These are phyloP conservation scores for Cyprinodon variegatus DNA, from an alignment of 2,113 vertebrate genomes.

Conservation along the genomic window DNA sequence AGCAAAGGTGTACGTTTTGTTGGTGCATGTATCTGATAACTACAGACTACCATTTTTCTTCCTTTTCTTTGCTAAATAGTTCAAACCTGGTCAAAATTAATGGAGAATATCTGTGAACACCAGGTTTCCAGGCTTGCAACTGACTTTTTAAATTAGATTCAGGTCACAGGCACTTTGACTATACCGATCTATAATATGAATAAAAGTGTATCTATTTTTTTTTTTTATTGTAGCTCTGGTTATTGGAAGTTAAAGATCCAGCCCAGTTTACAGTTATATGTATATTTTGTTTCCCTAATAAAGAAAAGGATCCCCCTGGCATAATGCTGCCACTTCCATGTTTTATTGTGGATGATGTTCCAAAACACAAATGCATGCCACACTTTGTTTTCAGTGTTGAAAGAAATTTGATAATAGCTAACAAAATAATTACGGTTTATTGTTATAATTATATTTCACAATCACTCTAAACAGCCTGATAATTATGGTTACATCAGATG, in stretches of 20 bases:
- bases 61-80: background rate
- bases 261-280: too few relatives aligned
- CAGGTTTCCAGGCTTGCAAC: background rate
- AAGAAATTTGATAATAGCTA: too few relatives aligned
- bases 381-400: background rate
- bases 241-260: too few relatives aligned
- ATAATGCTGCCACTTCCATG: too few relatives aligned
- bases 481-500: constrained; percentile 19
- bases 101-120: background rate
- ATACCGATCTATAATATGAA: background rate
- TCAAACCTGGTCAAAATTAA: background rate
- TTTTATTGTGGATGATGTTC: background rate
- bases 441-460: background rate
- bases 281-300: too few relatives aligned
- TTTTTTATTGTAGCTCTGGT: too few relatives aligned
- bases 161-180: background rate
- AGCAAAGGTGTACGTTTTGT: background rate
- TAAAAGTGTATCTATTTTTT: background rate
- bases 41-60: too few relatives aligned
- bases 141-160: background rate
- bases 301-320: too few relatives aligned
- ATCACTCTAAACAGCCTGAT: background rate
- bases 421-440: background rate
- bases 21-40: too few relatives aligned
- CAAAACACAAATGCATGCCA: background rate